A percentile compares a stretch with the other conserved stretches of the same genome.
phyloP scores from a whole-genome alignment of 2,888 invertebrate species.

The Lycophotia porphyrea region DNA sequence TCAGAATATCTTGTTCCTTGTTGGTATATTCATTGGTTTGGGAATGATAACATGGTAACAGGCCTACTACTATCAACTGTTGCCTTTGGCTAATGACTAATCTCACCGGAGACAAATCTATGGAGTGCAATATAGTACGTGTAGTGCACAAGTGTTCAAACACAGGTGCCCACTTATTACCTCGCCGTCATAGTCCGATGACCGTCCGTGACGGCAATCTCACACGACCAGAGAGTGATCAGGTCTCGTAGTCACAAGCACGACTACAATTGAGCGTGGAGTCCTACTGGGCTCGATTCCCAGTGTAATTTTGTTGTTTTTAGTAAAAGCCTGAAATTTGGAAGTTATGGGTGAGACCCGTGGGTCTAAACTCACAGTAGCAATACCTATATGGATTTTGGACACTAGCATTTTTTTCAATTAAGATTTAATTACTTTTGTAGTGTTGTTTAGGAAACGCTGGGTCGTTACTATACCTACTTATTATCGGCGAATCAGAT shows the following conservation, averaged over 20 bases:
- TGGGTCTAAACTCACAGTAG: no score
- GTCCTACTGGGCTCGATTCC: neutral
- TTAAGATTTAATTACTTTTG: neutral
- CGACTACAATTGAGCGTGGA: neutral
- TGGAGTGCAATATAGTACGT: neutral
- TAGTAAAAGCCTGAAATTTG: no score
- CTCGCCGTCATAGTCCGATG: no score
- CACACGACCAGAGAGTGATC: neutral
- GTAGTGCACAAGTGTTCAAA: no score
- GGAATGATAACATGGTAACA: neutral
- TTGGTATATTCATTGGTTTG: constrained; percentile 22
- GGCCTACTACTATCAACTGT: neutral
- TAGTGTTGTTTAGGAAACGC: neutral
- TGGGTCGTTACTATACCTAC: neutral
- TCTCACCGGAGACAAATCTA: neutral
- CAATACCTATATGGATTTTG: no score
- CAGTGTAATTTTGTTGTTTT: no score
- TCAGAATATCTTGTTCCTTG: neutral
- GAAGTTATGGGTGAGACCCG: no score
- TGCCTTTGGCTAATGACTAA: neutral
- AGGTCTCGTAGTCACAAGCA: neutral
- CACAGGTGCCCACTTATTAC: no score
- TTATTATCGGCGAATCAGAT: neutral
- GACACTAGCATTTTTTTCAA: no score
- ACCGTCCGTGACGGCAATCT: neutral